Evolutionary conservation across 2,113 vertebrate genomes (phyloP).

Genomic region (Hipposideros armiger): DNA sequence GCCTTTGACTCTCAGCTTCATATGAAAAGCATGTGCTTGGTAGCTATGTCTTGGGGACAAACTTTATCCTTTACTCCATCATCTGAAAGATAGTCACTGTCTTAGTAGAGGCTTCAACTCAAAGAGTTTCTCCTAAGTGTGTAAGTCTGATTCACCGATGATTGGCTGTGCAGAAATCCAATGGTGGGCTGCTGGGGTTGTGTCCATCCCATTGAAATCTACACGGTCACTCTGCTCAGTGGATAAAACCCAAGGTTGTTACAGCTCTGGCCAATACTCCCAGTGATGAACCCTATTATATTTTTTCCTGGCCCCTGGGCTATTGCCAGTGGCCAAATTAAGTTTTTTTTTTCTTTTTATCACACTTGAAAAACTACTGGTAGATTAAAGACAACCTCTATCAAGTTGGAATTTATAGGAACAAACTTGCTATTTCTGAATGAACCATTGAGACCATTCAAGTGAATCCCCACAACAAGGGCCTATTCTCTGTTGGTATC

Average conservation of each 20-base stretch:
- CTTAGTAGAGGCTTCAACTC: background rate
- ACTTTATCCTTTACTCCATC: background rate
- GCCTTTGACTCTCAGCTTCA: background rate
- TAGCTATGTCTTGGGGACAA: background rate
- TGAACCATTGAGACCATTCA: background rate
- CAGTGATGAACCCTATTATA: background rate
- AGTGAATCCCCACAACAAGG: too few species aligned
- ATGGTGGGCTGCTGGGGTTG: background rate
- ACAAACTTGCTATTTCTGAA: background rate
- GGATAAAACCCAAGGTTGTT: background rate
- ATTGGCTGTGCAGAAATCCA: background rate
- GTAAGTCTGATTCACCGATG: background rate
- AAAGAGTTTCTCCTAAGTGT: background rate
- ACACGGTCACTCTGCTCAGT: background rate
- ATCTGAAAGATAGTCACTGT: background rate
- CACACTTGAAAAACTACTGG: background rate
- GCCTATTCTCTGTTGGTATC: background rate
- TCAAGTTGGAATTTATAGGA: background rate
- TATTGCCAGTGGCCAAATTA: background rate
- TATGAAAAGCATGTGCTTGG: background rate
- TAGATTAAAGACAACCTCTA: background rate
- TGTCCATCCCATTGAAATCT: background rate
- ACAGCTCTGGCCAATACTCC: background rate
- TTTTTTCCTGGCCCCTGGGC: background rate
- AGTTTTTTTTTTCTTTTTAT: background rate